Evolutionary conservation across 2,888 invertebrate genomes (phyloP), one percentile per base, ranked within the genome.

Genomic region (Ennomos erosarius): DNA sequence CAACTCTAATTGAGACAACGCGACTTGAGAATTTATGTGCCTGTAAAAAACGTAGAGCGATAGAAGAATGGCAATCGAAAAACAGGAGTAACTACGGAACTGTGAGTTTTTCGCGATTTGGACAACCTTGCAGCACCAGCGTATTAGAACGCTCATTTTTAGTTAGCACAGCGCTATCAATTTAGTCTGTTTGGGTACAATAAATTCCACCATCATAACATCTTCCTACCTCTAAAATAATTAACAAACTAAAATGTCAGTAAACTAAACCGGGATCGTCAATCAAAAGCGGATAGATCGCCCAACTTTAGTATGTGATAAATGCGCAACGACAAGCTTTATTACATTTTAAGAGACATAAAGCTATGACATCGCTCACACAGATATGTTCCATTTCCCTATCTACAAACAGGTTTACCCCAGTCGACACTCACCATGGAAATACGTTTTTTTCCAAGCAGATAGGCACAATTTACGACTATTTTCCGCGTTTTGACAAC

Each of bases 401-500:
- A 74, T 76, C 75, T 68, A 59, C 67, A 66, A 69, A 74, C 69
- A 68, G 65, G 68, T 69, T 70, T 65, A 61, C 64, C 69, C 70
- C 71, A 71, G 68, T 70, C 68, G 67, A 64, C 66, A 64, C 57
- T 46, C 53, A 43, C 56, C 64, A 46, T 59, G 63, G 64, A 71
- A 67, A 73, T 73, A 68, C 65, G 67, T 64, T 70, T 73, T 78
- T 74, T 75, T 70, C 53, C 67, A 67, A 65, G 62, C 61, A 68
- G 74, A 79, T 77, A 75, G 69, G 71, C 70, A 70, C 71, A 74
- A 79, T 75, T 78, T 79, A 81, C 71, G 81, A 70, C 73, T 69
- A 74, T 76, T 72, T 79, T 77, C 78, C 78, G 74, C 69, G 65
- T 68, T 75, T 71, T 70, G 74, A 75, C 73, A 71, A 68, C 66